Evolutionary conservation across 2,797 vertebrate genomes (phyloP).

Genomic region (Acanthopagrus latus): DNA sequence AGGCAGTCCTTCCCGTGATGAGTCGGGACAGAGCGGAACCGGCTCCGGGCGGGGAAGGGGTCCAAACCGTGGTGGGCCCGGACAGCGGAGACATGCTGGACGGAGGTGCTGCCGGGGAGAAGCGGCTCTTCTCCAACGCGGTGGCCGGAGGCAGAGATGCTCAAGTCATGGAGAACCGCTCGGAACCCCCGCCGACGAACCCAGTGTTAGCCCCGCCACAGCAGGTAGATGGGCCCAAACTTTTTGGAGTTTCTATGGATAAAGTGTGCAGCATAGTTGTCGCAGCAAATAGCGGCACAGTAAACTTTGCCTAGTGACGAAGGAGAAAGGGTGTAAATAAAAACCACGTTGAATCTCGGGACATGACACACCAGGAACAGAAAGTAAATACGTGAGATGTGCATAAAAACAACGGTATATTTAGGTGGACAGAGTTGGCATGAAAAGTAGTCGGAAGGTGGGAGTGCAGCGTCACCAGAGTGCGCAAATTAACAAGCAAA

Average conservation of each 20-base stretch:
- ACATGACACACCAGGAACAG: neutral
- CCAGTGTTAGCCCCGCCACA: constrained; percentile 66
- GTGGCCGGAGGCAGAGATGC: constrained; percentile 77
- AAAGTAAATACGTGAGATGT: no score
- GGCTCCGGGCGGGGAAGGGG: constrained; percentile 67
- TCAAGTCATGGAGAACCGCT: constrained; percentile 81
- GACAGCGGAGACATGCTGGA: constrained; percentile 87
- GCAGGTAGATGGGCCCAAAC: constrained; percentile 68
- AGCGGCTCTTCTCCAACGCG: constrained; percentile 83
- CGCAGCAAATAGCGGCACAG: neutral
- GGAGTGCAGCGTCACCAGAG: neutral
- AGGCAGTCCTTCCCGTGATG: constrained; percentile 82
- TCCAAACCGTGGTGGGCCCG: constrained; percentile 81
- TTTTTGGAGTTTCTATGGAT: neutral
- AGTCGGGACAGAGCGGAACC: constrained; percentile 88
- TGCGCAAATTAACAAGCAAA: neutral
- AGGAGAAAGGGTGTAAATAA: neutral
- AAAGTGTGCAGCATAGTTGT: neutral
- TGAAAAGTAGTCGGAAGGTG: neutral
- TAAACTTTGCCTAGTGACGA: no score
- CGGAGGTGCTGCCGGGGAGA: constrained; percentile 78
- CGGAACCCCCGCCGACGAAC: constrained; percentile 88
- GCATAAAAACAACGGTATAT: neutral
- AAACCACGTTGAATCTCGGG: neutral
- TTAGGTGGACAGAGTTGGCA: no score